phyloP scores from a whole-genome alignment of 2,113 vertebrate species.

The Limanda limanda region DNA sequence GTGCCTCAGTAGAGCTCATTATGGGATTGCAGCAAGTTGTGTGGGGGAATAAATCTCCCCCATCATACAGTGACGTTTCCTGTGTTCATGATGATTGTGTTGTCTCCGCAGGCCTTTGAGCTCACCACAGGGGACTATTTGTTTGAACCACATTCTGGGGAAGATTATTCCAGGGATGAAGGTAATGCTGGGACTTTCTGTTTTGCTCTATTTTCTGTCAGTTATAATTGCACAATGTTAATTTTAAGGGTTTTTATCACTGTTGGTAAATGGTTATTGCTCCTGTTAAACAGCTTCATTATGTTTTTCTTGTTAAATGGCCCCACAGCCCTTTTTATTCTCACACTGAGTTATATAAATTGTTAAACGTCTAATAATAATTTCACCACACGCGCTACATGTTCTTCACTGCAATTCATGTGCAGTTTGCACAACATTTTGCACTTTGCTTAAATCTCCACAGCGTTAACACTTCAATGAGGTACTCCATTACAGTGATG shows the following conservation, averaged over 20 bases:
- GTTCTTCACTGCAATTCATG: conserved; percentile 16
- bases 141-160: conserved; percentile 97
- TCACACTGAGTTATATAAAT: too few species aligned
- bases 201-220: conserved; percentile 4
- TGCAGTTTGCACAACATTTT: background rate
- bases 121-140: conserved; percentile 97
- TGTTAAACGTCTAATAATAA: background rate
- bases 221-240: background rate
- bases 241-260: background rate
- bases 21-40: background rate
- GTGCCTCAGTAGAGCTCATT: background rate
- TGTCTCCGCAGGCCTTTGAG: conserved; percentile 91
- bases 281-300: conserved; percentile 27
- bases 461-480: conserved; percentile 13
- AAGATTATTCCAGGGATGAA: conserved; percentile 98
- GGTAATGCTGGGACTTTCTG: conserved; percentile 77
- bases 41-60: background rate
- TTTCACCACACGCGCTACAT: conserved; percentile 33
- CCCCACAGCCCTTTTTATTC: background rate
- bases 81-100: conserved; percentile 27
- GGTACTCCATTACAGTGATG: conserved; percentile 43
- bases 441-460: conserved; percentile 9
- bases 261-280: background rate
- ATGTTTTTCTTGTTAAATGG: conserved; percentile 4
- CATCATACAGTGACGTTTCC: conserved; percentile 5